These are phyloP conservation scores for Subanguina moxae DNA, from an alignment of 1,140 invertebrate genomes.

Conservation along the genomic window DNA sequence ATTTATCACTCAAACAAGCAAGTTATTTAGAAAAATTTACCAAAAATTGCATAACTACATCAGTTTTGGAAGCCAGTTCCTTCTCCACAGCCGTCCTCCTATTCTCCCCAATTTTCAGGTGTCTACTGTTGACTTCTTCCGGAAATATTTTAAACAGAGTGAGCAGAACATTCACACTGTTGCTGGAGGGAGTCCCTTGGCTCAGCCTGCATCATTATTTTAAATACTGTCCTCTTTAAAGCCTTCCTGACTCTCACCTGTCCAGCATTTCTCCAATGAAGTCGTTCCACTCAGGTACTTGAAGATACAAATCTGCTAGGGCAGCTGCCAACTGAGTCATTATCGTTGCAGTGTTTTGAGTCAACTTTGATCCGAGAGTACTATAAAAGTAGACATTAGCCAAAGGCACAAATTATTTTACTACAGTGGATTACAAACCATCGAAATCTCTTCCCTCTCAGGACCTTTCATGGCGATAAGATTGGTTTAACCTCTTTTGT, in stretches of 20 bases:
- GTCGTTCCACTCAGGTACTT: conserved; percentile 85
- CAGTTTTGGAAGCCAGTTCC: conserved; percentile 67
- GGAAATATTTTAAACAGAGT: conserved; percentile 88
- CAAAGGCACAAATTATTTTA: too few species aligned
- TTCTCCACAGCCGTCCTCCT: conserved; percentile 75
- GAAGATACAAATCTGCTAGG: conserved; percentile 83
- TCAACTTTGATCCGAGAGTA: conserved; percentile 15
- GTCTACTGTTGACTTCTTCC: conserved; percentile 84
- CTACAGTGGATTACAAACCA: too few species aligned
- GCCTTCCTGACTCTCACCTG: background rate
- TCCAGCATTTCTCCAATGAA: conserved; percentile 74
- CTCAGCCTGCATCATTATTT: conserved; percentile 20
- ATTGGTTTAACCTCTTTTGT: too few species aligned
- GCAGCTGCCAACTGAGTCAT: conserved; percentile 76
- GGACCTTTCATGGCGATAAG: too few species aligned
- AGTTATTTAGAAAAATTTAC: conserved; percentile 60
- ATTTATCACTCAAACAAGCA: too few species aligned
- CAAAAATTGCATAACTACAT: conserved; percentile 69
- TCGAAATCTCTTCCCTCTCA: too few species aligned
- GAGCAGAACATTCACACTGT: conserved; percentile 66
- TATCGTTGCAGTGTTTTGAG: conserved; percentile 41
- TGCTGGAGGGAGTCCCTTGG: conserved; percentile 41
- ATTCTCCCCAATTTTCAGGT: conserved; percentile 81
- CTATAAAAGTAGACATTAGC: conserved; percentile 17
- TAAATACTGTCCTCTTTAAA: too few species aligned